Evolutionary conservation across 1,140 invertebrate species (phyloP), one percentile per base, ranked within the genome.

Genomic region (Drosophila ohnishii): DNA sequence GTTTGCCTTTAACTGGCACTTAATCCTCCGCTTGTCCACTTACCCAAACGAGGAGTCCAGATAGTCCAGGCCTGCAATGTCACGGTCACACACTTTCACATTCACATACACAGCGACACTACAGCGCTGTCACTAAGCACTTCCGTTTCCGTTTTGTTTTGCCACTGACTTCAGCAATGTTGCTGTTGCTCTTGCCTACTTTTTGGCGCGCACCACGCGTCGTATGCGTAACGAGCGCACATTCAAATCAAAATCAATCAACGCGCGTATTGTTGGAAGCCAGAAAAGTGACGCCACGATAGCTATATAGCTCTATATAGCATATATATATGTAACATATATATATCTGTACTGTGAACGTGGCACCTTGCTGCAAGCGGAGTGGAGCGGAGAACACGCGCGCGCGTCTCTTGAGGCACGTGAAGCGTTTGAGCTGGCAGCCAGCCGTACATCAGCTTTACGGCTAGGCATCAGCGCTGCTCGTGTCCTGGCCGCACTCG

Each of bases 191-290:
- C 65, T 86, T 71, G 69, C 40, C 75, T 60, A 56, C 61, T 80
- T 85, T 85, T 86, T 86, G 82, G 83, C 83, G 83, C 82, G 69
- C 60, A 66, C 80, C 48, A 75, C 80, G 71, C 78, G 83, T 66
- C 82, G 82, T 81, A 75, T 75, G 82, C 83, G 75, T 86, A 86
- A 86, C 84, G 83, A 86, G 83, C 72, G 67, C 67, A 70, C 75
- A 86, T 83, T 87, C 67, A 86, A 88, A 87, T 83, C 83, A 83
- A 86, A 88, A 86, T 86, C 83, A 86, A 86, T 86, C 83, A 86
- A 76, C 72, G 50, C 58, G 58, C 70, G 44, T 82, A 87, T 87
- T 86, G 82, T 76, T 61, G 39, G 75, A 74, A 64, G 62, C 70
- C 70, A 53, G 47, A 44, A 56, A 82, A 62, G 28, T 45, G 60